phyloP scores from a whole-genome alignment of 2,113 vertebrate species.

The Sprattus sprattus region DNA sequence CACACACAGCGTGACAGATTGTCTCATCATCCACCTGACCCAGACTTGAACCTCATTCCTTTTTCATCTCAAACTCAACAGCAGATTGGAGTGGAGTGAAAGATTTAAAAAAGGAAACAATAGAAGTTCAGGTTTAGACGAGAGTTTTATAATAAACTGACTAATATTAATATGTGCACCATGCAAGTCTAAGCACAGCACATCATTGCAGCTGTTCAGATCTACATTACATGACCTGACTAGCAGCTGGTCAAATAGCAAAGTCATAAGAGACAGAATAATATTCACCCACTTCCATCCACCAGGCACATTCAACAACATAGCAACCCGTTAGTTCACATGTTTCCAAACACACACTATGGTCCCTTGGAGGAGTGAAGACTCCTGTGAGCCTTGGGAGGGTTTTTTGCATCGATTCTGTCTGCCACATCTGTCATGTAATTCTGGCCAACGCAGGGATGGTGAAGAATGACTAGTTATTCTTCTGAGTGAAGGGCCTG shows the following conservation, averaged over 20 bases:
- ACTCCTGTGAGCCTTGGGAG: background rate
- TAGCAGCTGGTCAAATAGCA: background rate
- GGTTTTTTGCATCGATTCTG: background rate
- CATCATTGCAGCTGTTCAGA: background rate
- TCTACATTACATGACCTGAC: background rate
- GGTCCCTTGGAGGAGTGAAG: background rate
- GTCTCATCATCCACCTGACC: background rate
- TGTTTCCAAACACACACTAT: background rate
- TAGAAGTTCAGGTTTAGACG: background rate
- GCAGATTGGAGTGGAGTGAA: too few species aligned
- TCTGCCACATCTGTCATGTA: slow-evolving; percentile 3
- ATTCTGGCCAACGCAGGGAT: too few species aligned
- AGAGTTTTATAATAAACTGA: background rate
- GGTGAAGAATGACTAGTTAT: too few species aligned
- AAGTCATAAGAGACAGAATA: background rate
- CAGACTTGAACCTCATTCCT: too few species aligned
- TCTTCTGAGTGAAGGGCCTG: too few species aligned
- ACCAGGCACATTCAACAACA: background rate
- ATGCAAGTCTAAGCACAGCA: background rate
- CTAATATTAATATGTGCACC: background rate
- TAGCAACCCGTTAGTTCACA: background rate
- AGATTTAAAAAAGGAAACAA: background rate
- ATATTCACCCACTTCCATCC: background rate
- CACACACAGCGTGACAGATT: background rate
- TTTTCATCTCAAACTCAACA: background rate